Percentiles rank a stretch among this genome's conserved stretches.
Evolutionary conservation across 1,140 invertebrate species (phyloP).

Genomic region (Semibalanus balanoides): DNA sequence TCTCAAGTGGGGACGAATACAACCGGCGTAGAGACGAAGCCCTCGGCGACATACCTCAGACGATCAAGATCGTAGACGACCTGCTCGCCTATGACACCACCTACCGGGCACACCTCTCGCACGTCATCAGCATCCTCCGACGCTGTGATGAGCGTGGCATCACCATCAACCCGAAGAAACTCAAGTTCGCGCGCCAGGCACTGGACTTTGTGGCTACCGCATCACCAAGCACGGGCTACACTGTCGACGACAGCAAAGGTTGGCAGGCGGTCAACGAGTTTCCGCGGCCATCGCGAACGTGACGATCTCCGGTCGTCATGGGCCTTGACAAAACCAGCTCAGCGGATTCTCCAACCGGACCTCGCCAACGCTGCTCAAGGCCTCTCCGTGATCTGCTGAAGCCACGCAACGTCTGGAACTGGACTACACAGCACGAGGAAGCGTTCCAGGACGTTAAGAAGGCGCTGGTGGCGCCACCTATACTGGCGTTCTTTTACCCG

Average conservation of each 20-base stretch:
- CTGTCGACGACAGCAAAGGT: slow-evolving; percentile 4
- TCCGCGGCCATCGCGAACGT: slow-evolving; percentile 14
- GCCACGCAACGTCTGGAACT: slow-evolving; percentile 10
- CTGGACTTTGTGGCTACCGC: slow-evolving; percentile 12
- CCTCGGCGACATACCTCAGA: slow-evolving; percentile 14
- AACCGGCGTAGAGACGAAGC: slow-evolving; percentile 18
- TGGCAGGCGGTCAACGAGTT: slow-evolving; percentile 6
- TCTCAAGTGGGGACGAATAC: slow-evolving; percentile 22
- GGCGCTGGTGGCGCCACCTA: slow-evolving; percentile 11
- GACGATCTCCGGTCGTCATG: slow-evolving; percentile 18
- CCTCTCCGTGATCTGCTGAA: slow-evolving; percentile 17
- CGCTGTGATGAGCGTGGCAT: slow-evolving; percentile 7
- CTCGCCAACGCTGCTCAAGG: slow-evolving; percentile 12
- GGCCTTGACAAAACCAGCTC: slow-evolving; percentile 14
- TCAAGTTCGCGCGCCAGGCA: slow-evolving; percentile 6
- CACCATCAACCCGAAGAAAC: slow-evolving; percentile 11
- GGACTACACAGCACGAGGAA: slow-evolving; percentile 15
- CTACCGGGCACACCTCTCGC: slow-evolving; percentile 12
- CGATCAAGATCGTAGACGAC: slow-evolving; percentile 20
- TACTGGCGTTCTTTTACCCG: slow-evolving; percentile 15
- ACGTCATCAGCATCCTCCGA: slow-evolving; percentile 10
- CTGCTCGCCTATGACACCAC: slow-evolving; percentile 14
- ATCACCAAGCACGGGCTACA: slow-evolving; percentile 10
- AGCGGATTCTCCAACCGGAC: slow-evolving; percentile 12
- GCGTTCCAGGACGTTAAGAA: slow-evolving; percentile 16